phyloP scores from a whole-genome alignment of 2,113 vertebrate genomes.

The Microtus pennsylvanicus region DNA sequence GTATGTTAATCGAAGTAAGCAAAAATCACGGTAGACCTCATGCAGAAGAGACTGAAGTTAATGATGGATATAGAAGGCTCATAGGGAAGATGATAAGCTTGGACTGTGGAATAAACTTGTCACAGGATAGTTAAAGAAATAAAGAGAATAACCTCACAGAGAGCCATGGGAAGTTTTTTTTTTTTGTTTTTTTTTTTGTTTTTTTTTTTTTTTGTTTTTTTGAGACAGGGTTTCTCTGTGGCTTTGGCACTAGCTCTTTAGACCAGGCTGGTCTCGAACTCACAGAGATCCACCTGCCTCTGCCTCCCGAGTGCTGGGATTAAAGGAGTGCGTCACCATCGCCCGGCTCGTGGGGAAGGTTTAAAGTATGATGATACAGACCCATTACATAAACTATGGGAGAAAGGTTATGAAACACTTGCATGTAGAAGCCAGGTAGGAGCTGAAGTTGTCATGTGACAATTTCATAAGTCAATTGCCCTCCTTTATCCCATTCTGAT shows the following conservation, averaged over 20 bases:
- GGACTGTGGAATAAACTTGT: not conserved
- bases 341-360: not conserved
- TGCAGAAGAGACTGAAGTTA: not conserved
- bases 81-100: not conserved
- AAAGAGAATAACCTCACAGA: not conserved
- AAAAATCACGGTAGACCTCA: not conserved
- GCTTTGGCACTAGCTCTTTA: too few relatives aligned
- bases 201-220: not conserved
- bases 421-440: not conserved
- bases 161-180: too few relatives aligned
- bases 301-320: too few relatives aligned
- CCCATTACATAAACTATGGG: fast-evolving
- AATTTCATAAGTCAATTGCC: not conserved
- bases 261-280: too few relatives aligned
- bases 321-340: too few relatives aligned
- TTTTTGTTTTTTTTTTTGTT: too few relatives aligned
- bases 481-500: too few relatives aligned
- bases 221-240: too few relatives aligned
- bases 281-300: too few relatives aligned
- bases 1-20: not conserved
- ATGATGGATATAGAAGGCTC: not conserved
- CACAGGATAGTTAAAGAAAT: not conserved
- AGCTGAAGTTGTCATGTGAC: not conserved
- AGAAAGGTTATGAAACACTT: not conserved
- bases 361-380: not conserved